These are phyloP conservation scores for Apamea monoglypha DNA, from an alignment of 2,888 invertebrate genomes.

Conservation along the genomic window DNA sequence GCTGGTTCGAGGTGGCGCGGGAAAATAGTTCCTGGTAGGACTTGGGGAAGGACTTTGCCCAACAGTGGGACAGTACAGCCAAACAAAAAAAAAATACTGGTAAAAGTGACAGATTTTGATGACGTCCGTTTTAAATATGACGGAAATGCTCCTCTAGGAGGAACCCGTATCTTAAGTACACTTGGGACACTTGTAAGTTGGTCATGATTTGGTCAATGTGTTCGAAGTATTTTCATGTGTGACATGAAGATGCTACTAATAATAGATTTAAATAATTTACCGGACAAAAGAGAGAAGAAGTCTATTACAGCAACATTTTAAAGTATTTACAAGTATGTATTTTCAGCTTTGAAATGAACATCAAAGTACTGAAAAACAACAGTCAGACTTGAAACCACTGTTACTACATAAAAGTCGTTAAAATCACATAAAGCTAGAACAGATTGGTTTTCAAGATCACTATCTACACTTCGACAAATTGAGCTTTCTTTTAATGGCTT, in stretches of 20 bases:
- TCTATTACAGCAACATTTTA: neutral
- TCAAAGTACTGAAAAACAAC: neutral
- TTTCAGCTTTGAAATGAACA: neutral
- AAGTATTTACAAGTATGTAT: neutral
- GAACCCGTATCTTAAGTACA: neutral
- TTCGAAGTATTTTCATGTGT: neutral
- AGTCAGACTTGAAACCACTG: constrained; percentile 4
- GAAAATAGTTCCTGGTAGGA: too few species aligned
- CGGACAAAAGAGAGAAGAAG: neutral
- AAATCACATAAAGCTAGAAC: constrained; percentile 56
- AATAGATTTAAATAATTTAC: too few species aligned
- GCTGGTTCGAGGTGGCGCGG: too few species aligned
- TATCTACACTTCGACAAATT: constrained; percentile 55
- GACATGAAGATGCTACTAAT: neutral
- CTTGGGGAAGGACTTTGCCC: too few species aligned
- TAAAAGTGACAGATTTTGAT: neutral
- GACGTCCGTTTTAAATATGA: neutral
- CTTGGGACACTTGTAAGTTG: neutral
- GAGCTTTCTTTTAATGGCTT: constrained; percentile 50
- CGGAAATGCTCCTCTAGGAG: neutral
- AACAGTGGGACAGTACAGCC: too few species aligned
- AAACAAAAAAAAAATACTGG: neutral
- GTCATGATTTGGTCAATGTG: neutral
- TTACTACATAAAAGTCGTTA: constrained; percentile 42
- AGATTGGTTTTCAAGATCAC: constrained; percentile 60